Evolutionary conservation across 2,888 invertebrate genomes (phyloP), one percentile per base, ranked within the genome.

Genomic region (Chironomus riparius): DNA sequence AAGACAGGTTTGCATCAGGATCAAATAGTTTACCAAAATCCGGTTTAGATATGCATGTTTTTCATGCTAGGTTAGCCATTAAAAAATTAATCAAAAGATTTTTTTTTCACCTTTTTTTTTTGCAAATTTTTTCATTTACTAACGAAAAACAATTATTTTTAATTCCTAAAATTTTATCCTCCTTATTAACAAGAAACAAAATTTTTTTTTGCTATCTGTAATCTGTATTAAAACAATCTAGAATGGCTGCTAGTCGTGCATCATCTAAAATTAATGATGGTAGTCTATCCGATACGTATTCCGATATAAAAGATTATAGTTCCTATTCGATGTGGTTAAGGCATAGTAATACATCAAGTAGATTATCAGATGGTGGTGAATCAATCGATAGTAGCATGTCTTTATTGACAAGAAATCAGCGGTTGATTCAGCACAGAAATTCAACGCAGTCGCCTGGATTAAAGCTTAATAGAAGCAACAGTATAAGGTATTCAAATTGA

Each of bases 311-410:
- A 79, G 93, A 92, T 81, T 93, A 92, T 81, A 90, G 91, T 72
- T 92, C 92, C 80, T 94, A 94, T 81, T 91, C 92, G 21, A 92
- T 93, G 78, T 94, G 94, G 94, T 86, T 94, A 80, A 88, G 94
- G 82, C 94, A 94, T 84, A 94, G 94, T 88, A 91, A 91, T 82
- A 91, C 91, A 78, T 90, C 90, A 79, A 90, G 91, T 78, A 87
- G 91, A 76, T 86, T 95, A 78, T 94, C 95, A 70, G 95, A 95
- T 83, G 95, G 96, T 77, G 97, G 96, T 76, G 97, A 97, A 84
- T 93, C 95, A 80, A 90, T 95, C 84, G 92, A 92, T 85, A 22
- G 56, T 56, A 90, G 89, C 77, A 85, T 91, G 79, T 92, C 93
- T 81, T 89, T 92, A 79, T 87, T 88, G 77, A 87, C 87, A 81